Percentiles rank a stretch among this genome's conserved stretches.
phyloP scores from a whole-genome alignment of 2,888 invertebrate species.

The Aradus depressus region DNA sequence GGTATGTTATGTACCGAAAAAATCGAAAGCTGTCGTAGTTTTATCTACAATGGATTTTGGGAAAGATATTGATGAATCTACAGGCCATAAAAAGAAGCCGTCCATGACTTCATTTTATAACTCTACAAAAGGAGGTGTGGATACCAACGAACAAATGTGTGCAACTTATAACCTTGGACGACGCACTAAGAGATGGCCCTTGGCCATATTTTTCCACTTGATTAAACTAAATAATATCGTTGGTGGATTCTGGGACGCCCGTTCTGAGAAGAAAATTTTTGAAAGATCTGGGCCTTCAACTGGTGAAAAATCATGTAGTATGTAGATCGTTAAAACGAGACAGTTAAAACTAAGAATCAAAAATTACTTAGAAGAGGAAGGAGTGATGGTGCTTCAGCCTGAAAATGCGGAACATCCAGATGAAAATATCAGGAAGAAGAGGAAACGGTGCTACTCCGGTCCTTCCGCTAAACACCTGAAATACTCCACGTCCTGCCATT shows the following conservation, averaged over 20 bases:
- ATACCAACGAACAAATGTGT: slow-evolving; percentile 21
- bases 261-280: too few relatives aligned
- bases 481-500: too few relatives aligned
- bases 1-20: slow-evolving; percentile 19
- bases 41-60: slow-evolving; percentile 24
- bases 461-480: neutral
- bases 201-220: slow-evolving; percentile 20
- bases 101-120: slow-evolving; percentile 21
- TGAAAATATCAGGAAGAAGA: neutral
- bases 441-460: slow-evolving; percentile 3
- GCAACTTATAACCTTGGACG: slow-evolving; percentile 16
- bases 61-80: slow-evolving; percentile 1
- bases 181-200: slow-evolving; percentile 22
- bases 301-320: neutral
- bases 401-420: neutral
- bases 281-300: slow-evolving; percentile 7
- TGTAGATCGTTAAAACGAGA: slow-evolving; percentile 6
- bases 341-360: slow-evolving; percentile 1
- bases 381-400: neutral
- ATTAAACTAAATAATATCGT: slow-evolving; percentile 2
- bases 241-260: neutral
- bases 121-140: slow-evolving; percentile 22
- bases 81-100: slow-evolving; percentile 14
- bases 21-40: slow-evolving; percentile 20
- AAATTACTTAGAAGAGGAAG: slow-evolving; percentile 4